These are phyloP conservation scores for Prionailurus bengalensis DNA, from an alignment of 2,113 vertebrate species.

Conservation along the genomic window DNA sequence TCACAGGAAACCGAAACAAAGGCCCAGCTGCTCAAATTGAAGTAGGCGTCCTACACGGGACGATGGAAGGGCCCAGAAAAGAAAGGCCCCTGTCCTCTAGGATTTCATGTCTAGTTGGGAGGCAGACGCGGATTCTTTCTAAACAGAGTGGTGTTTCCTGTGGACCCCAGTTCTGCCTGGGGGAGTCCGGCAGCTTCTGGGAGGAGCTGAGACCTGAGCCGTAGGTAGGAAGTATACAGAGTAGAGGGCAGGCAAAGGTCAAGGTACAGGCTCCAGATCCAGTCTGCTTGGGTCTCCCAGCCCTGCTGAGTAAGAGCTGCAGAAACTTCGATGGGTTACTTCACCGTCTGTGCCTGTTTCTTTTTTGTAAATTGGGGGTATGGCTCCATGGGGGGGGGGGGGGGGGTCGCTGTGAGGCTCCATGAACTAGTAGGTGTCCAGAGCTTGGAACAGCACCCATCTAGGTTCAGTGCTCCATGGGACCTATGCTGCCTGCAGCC, in stretches of 20 bases:
- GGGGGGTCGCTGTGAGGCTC: background rate
- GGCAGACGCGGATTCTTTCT: background rate
- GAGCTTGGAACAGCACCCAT: fast-evolving
- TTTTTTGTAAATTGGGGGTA: background rate
- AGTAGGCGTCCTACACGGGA: fast-evolving
- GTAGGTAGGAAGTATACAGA: fast-evolving
- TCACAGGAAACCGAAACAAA: background rate
- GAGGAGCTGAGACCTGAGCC: background rate
- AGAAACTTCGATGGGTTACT: background rate
- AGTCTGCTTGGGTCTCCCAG: background rate
- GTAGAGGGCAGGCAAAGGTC: fast-evolving
- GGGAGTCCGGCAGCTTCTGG: background rate
- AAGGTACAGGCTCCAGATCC: background rate
- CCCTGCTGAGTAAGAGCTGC: background rate
- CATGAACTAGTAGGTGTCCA: fast-evolving
- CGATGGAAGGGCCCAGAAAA: background rate
- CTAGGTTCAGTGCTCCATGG: background rate
- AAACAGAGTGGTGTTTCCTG: no score
- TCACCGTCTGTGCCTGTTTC: background rate
- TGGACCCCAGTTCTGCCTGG: fast-evolving
- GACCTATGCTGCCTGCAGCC: background rate
- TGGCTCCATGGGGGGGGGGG: background rate
- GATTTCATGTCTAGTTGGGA: background rate
- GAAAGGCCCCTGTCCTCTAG: background rate
- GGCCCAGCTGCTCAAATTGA: background rate